Base-by-base conservation (phyloP, 2,113 vertebrate species). In the Jacana jacana region DNA sequence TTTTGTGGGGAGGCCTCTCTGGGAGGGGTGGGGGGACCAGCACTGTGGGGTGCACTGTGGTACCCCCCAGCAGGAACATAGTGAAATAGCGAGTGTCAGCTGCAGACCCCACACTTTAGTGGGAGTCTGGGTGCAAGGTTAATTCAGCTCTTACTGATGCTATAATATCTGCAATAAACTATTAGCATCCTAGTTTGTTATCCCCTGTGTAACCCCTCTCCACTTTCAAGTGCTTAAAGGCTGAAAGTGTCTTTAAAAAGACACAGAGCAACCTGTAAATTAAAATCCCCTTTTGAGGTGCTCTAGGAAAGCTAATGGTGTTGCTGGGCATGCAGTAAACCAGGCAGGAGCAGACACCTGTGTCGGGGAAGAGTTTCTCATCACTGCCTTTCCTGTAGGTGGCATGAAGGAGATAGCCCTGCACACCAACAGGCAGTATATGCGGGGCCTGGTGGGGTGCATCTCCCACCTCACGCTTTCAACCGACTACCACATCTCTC, bases 331-430 rank as follows among this genome's bases (percentile, higher is more conserved):
- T 52, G 77, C 33, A 46, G 58, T 13, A 37, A 64, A 61, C 61
- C 33, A 24, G 4, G 70, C 55, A 68, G 95, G 39, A 75, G 23
- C 52, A 87, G 69, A 8, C 3, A 2, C 6, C 6, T 0, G 0
- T 52, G n/a, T 2, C 2, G 1, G 22, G 46, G 54, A 22, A 17
- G 51, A 27, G 48, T 79, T 69, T 81, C 87, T 95, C 33, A 89
- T 4, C 0, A 3, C 70, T 79, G 35, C 69, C 44, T 95, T 95
- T 94, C 76, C 69, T 42, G 2, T 96, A 99, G 99, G 99, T 70
- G 99, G 99, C 78, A 99, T 99, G 99, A 99, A 98, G 96, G 99
- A 99, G 80, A 98, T 99, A 1, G 99, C 99, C 6, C 98, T 99
- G 61, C 99, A 99, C 96, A 99, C 99, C 1, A 99, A 99, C 98